Percentiles rank a stretch among this genome's conserved stretches.
phyloP scores from a whole-genome alignment of 2,888 invertebrate species.

The Mellilla xanthometata region DNA sequence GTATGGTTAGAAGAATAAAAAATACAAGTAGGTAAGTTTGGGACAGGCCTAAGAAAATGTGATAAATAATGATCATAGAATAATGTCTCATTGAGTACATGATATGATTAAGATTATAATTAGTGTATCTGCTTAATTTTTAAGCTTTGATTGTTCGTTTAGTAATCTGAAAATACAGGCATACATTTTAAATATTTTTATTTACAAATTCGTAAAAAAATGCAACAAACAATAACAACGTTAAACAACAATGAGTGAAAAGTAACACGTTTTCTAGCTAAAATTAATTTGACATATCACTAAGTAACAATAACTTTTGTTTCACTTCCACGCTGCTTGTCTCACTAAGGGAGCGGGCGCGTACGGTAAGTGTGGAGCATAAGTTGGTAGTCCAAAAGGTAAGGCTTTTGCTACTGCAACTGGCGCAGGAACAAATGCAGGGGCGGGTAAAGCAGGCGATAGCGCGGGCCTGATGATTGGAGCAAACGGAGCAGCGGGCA shows the following conservation, averaged over 20 bases:
- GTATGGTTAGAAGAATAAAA: too few relatives aligned
- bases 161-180: too few relatives aligned
- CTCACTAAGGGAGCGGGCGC: conserved; percentile 49
- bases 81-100: too few relatives aligned
- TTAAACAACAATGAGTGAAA: too few relatives aligned
- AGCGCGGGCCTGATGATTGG: conserved; percentile 47
- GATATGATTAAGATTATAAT: too few relatives aligned
- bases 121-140: too few relatives aligned
- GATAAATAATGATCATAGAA: too few relatives aligned
- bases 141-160: too few relatives aligned
- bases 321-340: conserved; percentile 69
- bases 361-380: conserved; percentile 50
- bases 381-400: conserved; percentile 42
- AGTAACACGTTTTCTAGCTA: conserved; percentile 29
- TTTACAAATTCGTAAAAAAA: conserved; percentile 41
- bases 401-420: conserved; percentile 45
- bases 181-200: conserved; percentile 36
- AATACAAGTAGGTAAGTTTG: too few relatives aligned
- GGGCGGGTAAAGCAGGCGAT: conserved; percentile 38
- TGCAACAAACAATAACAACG: conserved; percentile 45
- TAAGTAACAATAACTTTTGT: conserved; percentile 36
- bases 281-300: too few relatives aligned
- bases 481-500: conserved; percentile 49
- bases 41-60: too few relatives aligned
- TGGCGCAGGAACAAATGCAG: conserved; percentile 50